phyloP scores from a whole-genome alignment of 2,113 vertebrate genomes.

The Aramus guarauna region DNA sequence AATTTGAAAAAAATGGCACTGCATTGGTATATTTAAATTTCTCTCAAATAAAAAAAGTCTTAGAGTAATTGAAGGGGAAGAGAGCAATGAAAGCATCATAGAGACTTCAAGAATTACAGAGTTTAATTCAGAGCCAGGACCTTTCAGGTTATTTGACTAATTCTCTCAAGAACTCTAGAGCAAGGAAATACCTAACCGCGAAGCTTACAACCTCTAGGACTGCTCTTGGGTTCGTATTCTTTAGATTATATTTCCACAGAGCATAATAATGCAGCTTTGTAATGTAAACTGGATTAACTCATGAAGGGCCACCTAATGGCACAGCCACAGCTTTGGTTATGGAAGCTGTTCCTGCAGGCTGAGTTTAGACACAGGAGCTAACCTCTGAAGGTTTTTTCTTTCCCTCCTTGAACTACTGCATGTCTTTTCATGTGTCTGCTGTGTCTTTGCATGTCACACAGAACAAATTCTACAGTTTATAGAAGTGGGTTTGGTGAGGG shows the following conservation, averaged over 20 bases:
- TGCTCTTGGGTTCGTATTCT: neutral
- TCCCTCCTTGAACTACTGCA: neutral
- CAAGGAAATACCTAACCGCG: neutral
- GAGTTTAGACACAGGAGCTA: neutral
- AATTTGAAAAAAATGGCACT: neutral
- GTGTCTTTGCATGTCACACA: neutral
- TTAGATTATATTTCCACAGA: neutral
- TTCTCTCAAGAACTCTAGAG: neutral
- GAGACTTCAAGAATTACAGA: neutral
- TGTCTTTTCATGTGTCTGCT: too few species aligned
- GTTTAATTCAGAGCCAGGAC: neutral
- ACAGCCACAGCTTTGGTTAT: neutral
- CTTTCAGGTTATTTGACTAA: neutral
- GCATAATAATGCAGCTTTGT: neutral
- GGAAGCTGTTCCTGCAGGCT: neutral
- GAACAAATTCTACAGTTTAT: neutral
- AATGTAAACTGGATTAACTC: neutral
- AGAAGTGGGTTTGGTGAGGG: neutral
- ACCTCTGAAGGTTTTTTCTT: neutral
- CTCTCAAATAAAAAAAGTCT: neutral
- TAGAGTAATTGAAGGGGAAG: neutral
- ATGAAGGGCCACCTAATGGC: neutral
- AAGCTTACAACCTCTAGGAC: neutral
- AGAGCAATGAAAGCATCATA: neutral
- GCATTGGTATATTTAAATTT: neutral